Base-by-base conservation (phyloP, 2,113 vertebrate genomes). In the Burhinus bistriatus region DNA sequence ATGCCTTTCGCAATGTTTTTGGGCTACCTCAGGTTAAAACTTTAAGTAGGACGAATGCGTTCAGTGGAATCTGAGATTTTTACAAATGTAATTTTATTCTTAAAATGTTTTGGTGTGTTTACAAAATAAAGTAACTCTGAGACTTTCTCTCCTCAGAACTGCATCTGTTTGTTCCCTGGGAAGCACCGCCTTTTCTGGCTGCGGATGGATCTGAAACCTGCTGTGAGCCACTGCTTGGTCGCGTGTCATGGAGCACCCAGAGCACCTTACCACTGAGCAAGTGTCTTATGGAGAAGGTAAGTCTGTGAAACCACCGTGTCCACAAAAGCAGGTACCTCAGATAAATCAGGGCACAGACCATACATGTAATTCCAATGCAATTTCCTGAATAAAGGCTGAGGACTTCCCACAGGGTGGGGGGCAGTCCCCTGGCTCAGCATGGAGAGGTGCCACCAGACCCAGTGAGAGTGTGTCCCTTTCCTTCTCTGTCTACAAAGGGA, bases 211-310 rank as follows among this genome's bases (percentile, higher is more conserved):
- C 51, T 1, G 5, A 66, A 65, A 65, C 4, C 5, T 84, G 52
- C 45, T 5, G 0, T 18, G 18, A 75, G 10, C 9, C 11, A 4
- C 26, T 44, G 10, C 34, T 27, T 57, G 58, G 10, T 72, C 15
- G 59, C 55, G 8, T 38, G 19, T 44, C 34, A 51, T 29, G 44
- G 15, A 65, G n/a, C 20, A 80, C 13, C 20, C 0, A 0, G 11
- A 57, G 18, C 18, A 49, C n/a, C 52, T 64, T 11, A 38, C 23
- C 19, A 11, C 59, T 5, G 27, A 81, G 44, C 10, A 55, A n/a
- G 17, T 8, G 36, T 44, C 93, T 83, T 25, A 38, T 6, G 38
- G 55, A 36, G n/a, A 75, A 87, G 26, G 22, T 29, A 15, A 79
- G 9, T 15, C 49, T 45, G 25, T 57, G 55, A 70, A 87, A 73